phyloP scores from a whole-genome alignment of 2,797 vertebrate species.

The Gallinago nigripennis region DNA sequence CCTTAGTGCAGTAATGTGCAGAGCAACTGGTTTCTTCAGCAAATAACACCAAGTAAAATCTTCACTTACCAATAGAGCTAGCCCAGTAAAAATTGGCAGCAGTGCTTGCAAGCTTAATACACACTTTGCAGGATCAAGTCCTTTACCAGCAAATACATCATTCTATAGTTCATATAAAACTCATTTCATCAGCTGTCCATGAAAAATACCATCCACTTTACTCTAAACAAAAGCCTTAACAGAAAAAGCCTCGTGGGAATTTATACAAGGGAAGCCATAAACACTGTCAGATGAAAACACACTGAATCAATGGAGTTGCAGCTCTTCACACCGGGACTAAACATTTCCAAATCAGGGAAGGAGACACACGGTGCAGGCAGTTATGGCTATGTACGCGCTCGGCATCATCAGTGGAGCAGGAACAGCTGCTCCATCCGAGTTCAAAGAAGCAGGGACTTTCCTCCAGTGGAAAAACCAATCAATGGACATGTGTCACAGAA shows the following conservation, averaged over 20 bases:
- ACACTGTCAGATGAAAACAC: background rate
- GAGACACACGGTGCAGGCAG: background rate
- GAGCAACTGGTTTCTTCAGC: background rate
- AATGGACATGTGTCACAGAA: background rate
- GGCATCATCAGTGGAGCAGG: background rate
- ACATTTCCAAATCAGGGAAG: background rate
- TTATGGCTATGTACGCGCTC: fast-evolving
- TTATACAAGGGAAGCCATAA: background rate
- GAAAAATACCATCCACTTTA: slow-evolving; percentile 1
- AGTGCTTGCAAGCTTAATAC: background rate
- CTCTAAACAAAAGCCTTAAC: background rate
- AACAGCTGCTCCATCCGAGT: background rate
- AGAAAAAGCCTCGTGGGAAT: background rate
- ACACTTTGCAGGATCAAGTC: background rate
- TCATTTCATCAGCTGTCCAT: background rate
- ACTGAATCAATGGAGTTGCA: background rate
- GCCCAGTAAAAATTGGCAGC: background rate
- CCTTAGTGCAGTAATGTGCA: background rate
- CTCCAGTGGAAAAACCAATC: background rate
- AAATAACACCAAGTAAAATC: background rate
- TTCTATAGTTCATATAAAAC: background rate
- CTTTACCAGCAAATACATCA: background rate
- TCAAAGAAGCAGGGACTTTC: background rate
- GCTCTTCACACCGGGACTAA: background rate
- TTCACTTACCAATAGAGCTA: background rate